Evolutionary conservation across 2,888 invertebrate genomes (phyloP).

Genomic region (Thymelicus lineola): DNA sequence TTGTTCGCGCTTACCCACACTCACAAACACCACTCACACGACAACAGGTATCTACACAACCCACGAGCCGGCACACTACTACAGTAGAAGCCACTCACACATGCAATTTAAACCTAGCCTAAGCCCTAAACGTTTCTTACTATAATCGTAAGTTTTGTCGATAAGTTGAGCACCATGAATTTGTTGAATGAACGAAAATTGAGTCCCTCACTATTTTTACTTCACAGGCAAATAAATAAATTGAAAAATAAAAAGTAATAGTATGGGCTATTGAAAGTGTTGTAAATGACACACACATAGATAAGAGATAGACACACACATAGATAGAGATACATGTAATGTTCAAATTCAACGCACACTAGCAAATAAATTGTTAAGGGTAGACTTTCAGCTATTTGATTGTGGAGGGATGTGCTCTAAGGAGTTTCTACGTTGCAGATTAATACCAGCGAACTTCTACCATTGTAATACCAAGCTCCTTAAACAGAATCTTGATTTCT

Average conservation of each 20-base stretch:
- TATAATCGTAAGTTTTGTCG: slow-evolving; percentile 2
- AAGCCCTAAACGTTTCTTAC: not conserved
- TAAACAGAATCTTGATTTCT: too few relatives aligned
- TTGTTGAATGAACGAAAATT: slow-evolving; percentile 9
- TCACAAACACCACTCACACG: slow-evolving; percentile 36
- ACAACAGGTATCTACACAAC: slow-evolving; percentile 14
- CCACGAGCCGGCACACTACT: slow-evolving; percentile 23
- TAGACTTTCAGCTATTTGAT: slow-evolving; percentile 1
- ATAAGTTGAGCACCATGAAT: not conserved
- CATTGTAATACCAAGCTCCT: too few relatives aligned
- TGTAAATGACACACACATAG: slow-evolving; percentile 15
- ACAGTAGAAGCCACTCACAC: not conserved
- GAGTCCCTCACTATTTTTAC: not conserved
- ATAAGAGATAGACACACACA: slow-evolving; percentile 17
- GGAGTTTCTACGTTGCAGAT: too few relatives aligned
- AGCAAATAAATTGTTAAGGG: slow-evolving; percentile 25
- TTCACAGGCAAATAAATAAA: not conserved
- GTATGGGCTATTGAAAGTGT: not conserved
- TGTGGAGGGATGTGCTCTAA: too few relatives aligned
- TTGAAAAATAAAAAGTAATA: not conserved
- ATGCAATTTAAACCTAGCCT: too few relatives aligned
- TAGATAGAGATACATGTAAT: too few relatives aligned
- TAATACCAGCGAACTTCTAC: too few relatives aligned
- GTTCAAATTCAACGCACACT: slow-evolving; percentile 17
- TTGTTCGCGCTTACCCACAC: slow-evolving; percentile 80